These are phyloP conservation scores for Peromyscus attwateri DNA, from an alignment of 2,797 vertebrate genomes.

Conservation along the genomic window DNA sequence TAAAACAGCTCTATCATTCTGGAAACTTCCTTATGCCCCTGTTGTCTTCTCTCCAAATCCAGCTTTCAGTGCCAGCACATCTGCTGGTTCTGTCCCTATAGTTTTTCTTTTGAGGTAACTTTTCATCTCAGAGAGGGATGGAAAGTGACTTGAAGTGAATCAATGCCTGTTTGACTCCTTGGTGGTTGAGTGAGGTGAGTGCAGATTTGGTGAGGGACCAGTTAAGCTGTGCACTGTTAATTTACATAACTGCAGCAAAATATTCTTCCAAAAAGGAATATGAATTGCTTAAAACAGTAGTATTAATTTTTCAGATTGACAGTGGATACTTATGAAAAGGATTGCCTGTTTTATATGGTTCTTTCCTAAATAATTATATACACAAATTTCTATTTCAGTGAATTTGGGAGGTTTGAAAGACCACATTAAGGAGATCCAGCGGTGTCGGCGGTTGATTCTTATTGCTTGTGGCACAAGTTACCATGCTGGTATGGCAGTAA, in stretches of 20 bases:
- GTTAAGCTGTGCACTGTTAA: slow-evolving; percentile 16
- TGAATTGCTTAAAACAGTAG: slow-evolving; percentile 23
- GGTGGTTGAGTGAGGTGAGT: neutral
- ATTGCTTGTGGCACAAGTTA: slow-evolving; percentile 99
- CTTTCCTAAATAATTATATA: slow-evolving; percentile 42
- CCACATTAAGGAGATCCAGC: slow-evolving; percentile 99
- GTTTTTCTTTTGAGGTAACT: slow-evolving; percentile 31
- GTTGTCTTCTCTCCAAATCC: neutral
- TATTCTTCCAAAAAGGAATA: slow-evolving; percentile 4
- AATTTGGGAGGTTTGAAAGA: slow-evolving; percentile 97
- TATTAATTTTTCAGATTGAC: neutral
- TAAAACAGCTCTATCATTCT: neutral
- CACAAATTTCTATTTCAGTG: slow-evolving; percentile 88
- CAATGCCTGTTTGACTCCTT: neutral
- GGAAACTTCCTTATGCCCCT: neutral
- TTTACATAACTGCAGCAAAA: slow-evolving; percentile 16
- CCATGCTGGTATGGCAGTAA: slow-evolving; percentile 95
- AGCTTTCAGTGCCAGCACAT: neutral
- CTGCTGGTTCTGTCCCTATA: neutral
- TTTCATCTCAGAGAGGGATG: slow-evolving; percentile 40
- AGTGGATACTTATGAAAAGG: neutral
- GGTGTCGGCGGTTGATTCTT: slow-evolving; percentile 96
- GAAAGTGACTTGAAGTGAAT: slow-evolving; percentile 33
- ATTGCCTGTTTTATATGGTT: neutral
- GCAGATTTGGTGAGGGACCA: neutral